Base-by-base conservation (phyloP, 1,140 invertebrate genomes). In the Tyrophagus putrescentiae region DNA sequence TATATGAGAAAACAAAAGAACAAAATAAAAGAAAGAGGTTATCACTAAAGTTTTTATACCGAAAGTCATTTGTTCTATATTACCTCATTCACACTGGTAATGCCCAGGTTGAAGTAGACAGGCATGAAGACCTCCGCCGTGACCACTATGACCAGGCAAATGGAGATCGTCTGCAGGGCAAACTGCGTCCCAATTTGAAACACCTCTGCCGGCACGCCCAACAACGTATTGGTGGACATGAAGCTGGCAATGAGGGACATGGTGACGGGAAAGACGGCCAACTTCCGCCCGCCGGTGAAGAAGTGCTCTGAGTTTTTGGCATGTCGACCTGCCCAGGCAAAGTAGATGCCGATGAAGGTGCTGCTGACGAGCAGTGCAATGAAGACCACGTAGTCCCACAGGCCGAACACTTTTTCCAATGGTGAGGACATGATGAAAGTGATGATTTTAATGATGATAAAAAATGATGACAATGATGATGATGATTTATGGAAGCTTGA, bases 81-180 rank as follows among this genome's bases (percentile, higher is more conserved):
- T 73, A 90, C 75, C 80, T 92, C 85, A 70, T 90, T 93, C 50
- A 83, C 85, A 13, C 86, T 88, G 41, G 87, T 92, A 44, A 94
- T 71, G 62, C 84, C 77, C 16, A 95, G 76, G 64, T 84, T 81
- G 77, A 87, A 88, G 69, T 85, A 95, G 0, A 95, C 83, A 0
- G 91, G 91, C 56, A 95, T 75, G 68, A 89, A 95, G 2, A 94
- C 73, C 63, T 82, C 80, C 6, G 85, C 83, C 0, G 88, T 81
- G 5, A 87, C 76, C 0, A 85, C 83, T 52, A 90, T 81, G 0
- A 87, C 83, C 1, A 92, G 61, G 16, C 85, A 65, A 67, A 85
- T 86, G 0, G 82, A 76, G 4, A 84, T 61, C 60, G 80, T 83
- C 27, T 80, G 84, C 75, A 84, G 79, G 79, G 82, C 84, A 70